Evolutionary conservation across 2,797 vertebrate genomes (phyloP), one percentile per base, ranked within the genome.

Genomic region (Phylloscopus collybita): DNA sequence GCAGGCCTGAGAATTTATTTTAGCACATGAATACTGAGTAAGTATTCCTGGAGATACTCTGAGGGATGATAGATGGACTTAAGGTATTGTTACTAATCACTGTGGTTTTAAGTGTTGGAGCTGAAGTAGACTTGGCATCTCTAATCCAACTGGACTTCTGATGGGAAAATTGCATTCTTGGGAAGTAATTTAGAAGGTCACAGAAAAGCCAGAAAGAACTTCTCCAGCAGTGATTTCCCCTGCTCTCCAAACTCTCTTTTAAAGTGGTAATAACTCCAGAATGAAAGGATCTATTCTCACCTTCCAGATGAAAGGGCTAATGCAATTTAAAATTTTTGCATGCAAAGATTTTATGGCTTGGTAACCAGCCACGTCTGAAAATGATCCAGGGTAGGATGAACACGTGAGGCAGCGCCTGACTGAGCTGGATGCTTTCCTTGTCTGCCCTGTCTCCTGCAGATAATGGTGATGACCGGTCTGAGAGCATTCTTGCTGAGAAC

Each of bases 401-500:
- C 69, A 59, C 2, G 7, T 85, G 81, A 82, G 75, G 86, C 67
- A 62, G 69, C 1, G 14, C 75, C 67, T 82, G 86, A 71, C 69
- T 85, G 88, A 87, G 59, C 69, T 79, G 91, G 92, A 92, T 13
- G 44, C 73, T 92, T 79, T 86, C 80, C 49, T 93, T 92, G 47
- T 84, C 79, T 93, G 74, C 44, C 73, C 30, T 21, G 36, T 88
- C 90, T 91, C 45, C 76, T 84, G 81, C 95, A 98, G 98, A 98
- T 51, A 93, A 90, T 1, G 95, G 78, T 0, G 98, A 98, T 27
- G 98, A 98, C 49, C 97, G 95, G 15, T 57, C 96, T 0, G 98
- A 98, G 75, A 97, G 93, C 71, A 92, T 94, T 79, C 93, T 97
- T 70, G 92, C 94, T 0, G 98, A 98, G 79, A 98, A 98, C 70